Base-by-base conservation (phyloP, 2,888 invertebrate genomes). In the Catocala nupta region DNA sequence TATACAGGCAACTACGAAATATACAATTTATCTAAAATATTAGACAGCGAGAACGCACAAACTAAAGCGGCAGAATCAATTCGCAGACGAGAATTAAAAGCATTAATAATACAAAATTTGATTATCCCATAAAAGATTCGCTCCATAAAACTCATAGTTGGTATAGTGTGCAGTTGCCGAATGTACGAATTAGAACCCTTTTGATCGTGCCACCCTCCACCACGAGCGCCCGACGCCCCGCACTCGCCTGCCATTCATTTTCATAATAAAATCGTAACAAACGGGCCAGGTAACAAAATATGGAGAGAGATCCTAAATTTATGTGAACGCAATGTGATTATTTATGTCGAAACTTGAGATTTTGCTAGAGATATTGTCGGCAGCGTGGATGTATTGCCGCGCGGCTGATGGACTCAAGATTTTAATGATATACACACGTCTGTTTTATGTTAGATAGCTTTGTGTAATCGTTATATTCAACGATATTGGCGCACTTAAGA, bases 241-340 rank as follows among this genome's bases (percentile, higher is more conserved):
- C 80, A 76, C 79, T 81, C 86, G 83, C 81, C 88, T 90, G 90
- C 92, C 93, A 92, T 93, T 93, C 93, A 94, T 94, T 93, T 93
- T 94, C 93, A 93, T 94, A 93, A 93, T 93, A 93, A 93, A 93
- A 93, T 93, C 91, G 93, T 90, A 93, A 93, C 93, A 92, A 93
- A 93, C 91, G 91, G 89, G 83, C 80, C 91, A 94, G 93, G 93
- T 93, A 94, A 91, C 92, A 87, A 93, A 93, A 93, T 93, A 93
- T 93, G 92, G 93, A 93, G 91, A 89, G 86, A 89, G 91, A 90
- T 87, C 85, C 85, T 76, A 82, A 86, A 93, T 93, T 93, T 92
- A 93, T 91, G 88, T 77, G 86, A 88, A 88, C 89, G 86, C 88
- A 84, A 89, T 85, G 81, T 81, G 80, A 82, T 88, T 87, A 92